Percentiles rank a stretch among this genome's conserved stretches.
phyloP scores from a whole-genome alignment of 2,113 vertebrate species.

The Sclerurus mexicanus region DNA sequence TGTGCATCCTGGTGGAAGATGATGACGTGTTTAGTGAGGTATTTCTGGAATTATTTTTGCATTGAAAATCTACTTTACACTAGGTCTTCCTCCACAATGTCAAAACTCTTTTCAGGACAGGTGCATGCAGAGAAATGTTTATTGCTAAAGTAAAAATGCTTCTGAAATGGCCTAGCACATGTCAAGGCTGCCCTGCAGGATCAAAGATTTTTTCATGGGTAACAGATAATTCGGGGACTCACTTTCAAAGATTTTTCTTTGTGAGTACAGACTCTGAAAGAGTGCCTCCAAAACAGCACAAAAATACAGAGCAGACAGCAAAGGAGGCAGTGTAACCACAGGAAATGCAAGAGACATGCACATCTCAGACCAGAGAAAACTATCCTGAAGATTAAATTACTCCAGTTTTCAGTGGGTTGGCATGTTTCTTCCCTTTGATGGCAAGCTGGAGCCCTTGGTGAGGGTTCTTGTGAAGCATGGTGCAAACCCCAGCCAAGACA shows the following conservation, averaged over 20 bases:
- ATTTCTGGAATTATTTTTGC: neutral
- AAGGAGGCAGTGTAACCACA: neutral
- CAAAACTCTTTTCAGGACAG: neutral
- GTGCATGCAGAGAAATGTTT: neutral
- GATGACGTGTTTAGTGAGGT: neutral
- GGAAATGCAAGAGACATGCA: neutral
- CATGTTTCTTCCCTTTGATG: accelerated
- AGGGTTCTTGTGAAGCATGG: neutral
- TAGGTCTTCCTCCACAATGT: neutral
- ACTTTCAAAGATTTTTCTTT: neutral
- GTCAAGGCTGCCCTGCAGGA: neutral
- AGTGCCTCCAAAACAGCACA: neutral
- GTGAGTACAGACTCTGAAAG: neutral
- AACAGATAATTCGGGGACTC: neutral
- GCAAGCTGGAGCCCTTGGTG: neutral
- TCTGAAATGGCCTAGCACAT: neutral
- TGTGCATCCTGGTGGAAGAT: neutral
- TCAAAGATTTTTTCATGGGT: neutral
- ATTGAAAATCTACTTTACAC: neutral
- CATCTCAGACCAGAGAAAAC: neutral
- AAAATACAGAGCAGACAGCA: neutral
- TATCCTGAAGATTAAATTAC: neutral
- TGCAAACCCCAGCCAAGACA: neutral
- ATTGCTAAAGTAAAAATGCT: neutral
- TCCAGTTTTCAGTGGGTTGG: neutral